Base-by-base conservation (phyloP, 1,140 invertebrate genomes). In the Panagrolaimus sp. region DNA sequence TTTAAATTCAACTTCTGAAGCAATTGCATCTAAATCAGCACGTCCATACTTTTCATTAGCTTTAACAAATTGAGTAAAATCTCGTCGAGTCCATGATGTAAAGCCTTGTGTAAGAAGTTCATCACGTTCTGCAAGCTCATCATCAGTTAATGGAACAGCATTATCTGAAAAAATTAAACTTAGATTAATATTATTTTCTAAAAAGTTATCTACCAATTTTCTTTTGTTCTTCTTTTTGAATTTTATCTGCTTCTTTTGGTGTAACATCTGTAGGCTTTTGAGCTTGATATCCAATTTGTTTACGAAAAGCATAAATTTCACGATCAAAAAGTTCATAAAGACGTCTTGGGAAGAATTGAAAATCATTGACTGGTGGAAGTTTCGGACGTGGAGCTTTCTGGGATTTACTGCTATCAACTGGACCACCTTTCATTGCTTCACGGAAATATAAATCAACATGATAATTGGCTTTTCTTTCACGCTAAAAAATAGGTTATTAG, bases 11-110 rank as follows among this genome's bases (percentile, higher is more conserved):
- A 98, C 93, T 83, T 98, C 96, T 82, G 92, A 92, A 0, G 92
- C 92, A 79, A 99, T 98, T 79, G 91, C 94, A 72, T 98, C 94
- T 61, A 98, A 91, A 82, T 99, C 96, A 83, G 97, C 92, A 64
- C 96, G 87, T 0, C 96, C 96, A 86, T 94, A 98, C 80, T 98
- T 98, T 82, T 99, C 96, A 84, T 96, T 97, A 0, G 94, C 88
- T 91, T 89, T 97, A 53, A 99, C 95, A 78, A 99, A 99, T 83
- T 98, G 95, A 85, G 96, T 96, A 83, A 99, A 99, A 82, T 99
- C 96, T 68, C 86, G 72, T 67, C 84, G 84, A 38, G 78, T 84
- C 86, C 86, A 87, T 42, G 84, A 84, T 9, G 81, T 83, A 72
- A 86, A 86, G n/a, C 74, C 78, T 31, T 83, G 62, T 8, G 64